Conservation (phyloP, 1,140 invertebrate species). For the Lordiphosa stackelbergi region DNA sequence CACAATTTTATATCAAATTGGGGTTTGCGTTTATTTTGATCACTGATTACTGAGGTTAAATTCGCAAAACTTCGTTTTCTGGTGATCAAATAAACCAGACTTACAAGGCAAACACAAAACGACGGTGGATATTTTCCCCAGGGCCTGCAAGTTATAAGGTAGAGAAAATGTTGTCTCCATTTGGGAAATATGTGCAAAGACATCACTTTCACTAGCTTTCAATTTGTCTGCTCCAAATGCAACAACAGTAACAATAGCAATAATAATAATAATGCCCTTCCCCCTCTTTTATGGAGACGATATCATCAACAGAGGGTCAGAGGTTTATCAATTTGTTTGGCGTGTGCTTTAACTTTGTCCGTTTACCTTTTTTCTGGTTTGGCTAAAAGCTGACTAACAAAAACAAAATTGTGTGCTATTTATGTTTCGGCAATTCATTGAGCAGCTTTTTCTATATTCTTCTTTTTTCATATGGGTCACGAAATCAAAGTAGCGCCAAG, state of each 20-base stretch:
- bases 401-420: constrained; percentile 34
- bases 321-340: constrained; percentile 40
- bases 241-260: constrained; percentile 31
- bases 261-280: constrained; percentile 19
- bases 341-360: constrained; percentile 19
- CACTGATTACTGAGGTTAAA: constrained; percentile 39
- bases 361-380: constrained; percentile 19
- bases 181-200: constrained; percentile 13
- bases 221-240: constrained; percentile 53
- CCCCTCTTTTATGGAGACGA: constrained; percentile 4
- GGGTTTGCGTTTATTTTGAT: constrained; percentile 32
- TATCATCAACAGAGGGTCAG: constrained; percentile 27
- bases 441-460: constrained; percentile 3
- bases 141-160: constrained; percentile 59
- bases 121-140: neutral
- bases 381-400: constrained; percentile 44
- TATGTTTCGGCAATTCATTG: constrained; percentile 54
- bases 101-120: neutral
- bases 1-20: too few species aligned
- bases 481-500: constrained; percentile 54
- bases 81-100: constrained; percentile 36
- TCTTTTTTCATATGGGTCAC: constrained; percentile 40
- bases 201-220: constrained; percentile 64
- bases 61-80: constrained; percentile 29
- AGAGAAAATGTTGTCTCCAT: constrained; percentile 54